A percentile compares a stretch with the other conserved stretches of the same genome.
Evolutionary conservation across 2,797 vertebrate species (phyloP).

Genomic region (Pitangus sulphuratus): DNA sequence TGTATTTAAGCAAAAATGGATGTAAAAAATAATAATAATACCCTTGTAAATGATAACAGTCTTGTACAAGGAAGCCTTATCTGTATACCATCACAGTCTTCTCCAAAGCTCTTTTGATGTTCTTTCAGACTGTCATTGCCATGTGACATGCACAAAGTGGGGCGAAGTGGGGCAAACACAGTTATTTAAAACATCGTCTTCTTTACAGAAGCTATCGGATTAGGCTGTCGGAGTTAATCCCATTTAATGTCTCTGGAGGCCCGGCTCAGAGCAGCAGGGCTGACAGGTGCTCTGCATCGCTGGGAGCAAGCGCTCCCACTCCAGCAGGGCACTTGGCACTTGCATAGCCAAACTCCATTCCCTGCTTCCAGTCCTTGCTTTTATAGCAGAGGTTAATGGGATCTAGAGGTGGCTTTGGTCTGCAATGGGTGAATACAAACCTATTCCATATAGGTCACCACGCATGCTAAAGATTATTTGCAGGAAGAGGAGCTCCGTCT

Average conservation of each 20-base stretch:
- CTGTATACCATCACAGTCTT: background rate
- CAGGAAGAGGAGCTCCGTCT: background rate
- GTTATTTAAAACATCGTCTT: conserved; percentile 14
- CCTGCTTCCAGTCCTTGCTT: background rate
- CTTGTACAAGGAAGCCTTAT: background rate
- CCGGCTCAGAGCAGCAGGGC: background rate
- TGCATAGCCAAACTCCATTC: accelerated
- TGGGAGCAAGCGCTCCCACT: accelerated
- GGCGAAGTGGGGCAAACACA: background rate
- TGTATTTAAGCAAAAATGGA: background rate
- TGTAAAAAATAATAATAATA: background rate
- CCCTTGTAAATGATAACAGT: background rate
- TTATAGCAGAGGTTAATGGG: background rate
- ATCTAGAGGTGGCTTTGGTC: background rate
- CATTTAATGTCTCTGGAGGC: background rate
- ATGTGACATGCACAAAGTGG: background rate
- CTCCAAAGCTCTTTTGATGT: background rate
- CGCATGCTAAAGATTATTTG: accelerated
- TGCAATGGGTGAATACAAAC: accelerated
- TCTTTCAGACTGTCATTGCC: background rate
- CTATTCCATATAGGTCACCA: accelerated
- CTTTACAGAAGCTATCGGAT: conserved; percentile 5
- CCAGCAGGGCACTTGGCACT: background rate
- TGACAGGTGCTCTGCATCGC: background rate
- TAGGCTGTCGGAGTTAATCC: conserved; percentile 44